Percentiles rank a stretch among this genome's conserved stretches.
phyloP scores from a whole-genome alignment of 2,797 vertebrate species.

The Bradypodion pumilum region DNA sequence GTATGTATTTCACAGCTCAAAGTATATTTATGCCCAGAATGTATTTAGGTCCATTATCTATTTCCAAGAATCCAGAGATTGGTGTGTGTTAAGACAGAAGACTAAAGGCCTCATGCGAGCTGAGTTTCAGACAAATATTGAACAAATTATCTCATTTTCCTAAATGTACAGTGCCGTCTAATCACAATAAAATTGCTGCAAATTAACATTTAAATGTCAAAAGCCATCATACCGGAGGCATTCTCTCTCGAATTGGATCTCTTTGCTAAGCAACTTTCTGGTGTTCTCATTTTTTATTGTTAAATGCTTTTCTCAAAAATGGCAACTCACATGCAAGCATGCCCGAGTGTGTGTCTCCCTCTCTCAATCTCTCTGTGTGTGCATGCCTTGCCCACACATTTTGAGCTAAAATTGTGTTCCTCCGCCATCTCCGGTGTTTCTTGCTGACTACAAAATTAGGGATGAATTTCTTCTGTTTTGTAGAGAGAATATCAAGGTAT shows the following conservation, averaged over 20 bases:
- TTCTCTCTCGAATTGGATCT: slow-evolving; percentile 54
- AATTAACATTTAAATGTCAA: slow-evolving; percentile 76
- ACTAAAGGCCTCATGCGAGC: neutral
- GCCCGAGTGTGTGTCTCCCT: no score
- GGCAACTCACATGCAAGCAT: neutral
- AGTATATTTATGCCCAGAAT: neutral
- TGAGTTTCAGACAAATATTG: slow-evolving; percentile 66
- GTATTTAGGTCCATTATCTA: neutral
- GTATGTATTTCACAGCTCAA: neutral
- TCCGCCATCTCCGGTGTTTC: neutral
- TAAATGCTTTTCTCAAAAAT: slow-evolving; percentile 62
- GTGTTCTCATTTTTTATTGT: slow-evolving; percentile 61
- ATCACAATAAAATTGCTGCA: slow-evolving; percentile 70
- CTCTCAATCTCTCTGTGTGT: no score
- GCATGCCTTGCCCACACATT: no score
- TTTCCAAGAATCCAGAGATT: neutral
- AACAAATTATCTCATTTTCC: slow-evolving; percentile 61
- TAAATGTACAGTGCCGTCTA: slow-evolving; percentile 37
- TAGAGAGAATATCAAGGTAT: no score
- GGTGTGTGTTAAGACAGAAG: no score
- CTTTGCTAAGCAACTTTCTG: slow-evolving; percentile 66
- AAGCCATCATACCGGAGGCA: slow-evolving; percentile 66
- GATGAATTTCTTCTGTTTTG: neutral
- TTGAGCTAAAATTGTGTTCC: neutral
- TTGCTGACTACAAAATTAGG: neutral